phyloP scores from a whole-genome alignment of 2,113 vertebrate genomes.

The Aspidoscelis tigris region DNA sequence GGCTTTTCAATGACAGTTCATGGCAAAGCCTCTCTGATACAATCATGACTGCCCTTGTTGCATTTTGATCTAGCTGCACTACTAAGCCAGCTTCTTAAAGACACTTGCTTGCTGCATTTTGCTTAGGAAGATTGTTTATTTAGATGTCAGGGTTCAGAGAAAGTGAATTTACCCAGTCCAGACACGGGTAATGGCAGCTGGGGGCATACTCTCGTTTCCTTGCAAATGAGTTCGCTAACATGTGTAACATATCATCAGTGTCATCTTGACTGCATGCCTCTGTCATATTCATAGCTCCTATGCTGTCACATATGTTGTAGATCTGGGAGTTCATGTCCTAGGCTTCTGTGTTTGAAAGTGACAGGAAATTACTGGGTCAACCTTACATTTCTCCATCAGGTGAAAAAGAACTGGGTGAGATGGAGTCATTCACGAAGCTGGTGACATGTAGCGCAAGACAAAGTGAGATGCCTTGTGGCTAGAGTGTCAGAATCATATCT shows the following conservation, averaged over 20 bases:
- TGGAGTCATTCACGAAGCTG: not conserved
- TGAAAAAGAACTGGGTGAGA: not conserved
- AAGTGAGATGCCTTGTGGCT: not conserved
- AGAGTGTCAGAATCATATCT: too few species aligned
- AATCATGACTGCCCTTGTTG: not conserved
- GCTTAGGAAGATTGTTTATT: not conserved
- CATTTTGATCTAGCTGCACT: not conserved
- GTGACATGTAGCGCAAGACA: not conserved
- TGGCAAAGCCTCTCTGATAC: conserved; percentile 3
- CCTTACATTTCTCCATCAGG: conserved; percentile 30
- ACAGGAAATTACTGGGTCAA: not conserved
- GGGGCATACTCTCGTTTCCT: conserved; percentile 1
- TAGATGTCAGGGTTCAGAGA: not conserved
- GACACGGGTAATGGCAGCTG: not conserved
- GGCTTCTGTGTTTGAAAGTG: not conserved
- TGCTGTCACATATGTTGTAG: not conserved
- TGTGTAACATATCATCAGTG: not conserved
- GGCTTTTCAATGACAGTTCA: conserved; percentile 1
- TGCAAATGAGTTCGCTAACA: not conserved
- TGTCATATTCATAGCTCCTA: not conserved
- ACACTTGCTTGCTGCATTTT: not conserved
- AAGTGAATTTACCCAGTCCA: not conserved
- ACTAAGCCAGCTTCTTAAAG: not conserved
- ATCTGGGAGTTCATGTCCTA: too few species aligned
- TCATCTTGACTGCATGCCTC: not conserved